Base-by-base conservation (phyloP, 1,140 invertebrate genomes). In the Steinernema feltiae region DNA sequence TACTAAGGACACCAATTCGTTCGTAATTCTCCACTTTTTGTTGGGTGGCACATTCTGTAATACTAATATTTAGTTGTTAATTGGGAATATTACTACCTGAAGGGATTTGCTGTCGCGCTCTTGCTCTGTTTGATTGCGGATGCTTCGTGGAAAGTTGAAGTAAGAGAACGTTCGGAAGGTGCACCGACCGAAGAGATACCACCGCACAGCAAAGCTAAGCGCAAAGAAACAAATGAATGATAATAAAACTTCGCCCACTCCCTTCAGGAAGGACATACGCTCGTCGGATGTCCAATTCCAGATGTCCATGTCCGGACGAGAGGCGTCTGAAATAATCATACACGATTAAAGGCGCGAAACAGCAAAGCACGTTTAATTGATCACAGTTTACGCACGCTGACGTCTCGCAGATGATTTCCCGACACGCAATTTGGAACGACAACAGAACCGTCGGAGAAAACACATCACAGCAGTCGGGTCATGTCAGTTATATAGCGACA, bases 11-110 rank as follows among this genome's bases (percentile, higher is more conserved):
- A 86, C 83, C 41, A 74, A 73, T 70, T 85, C 84, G 75, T 85
- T 85, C 0, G 83, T 86, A 31, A 85, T 85, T 27, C 84, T 74
- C 84, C 84, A 85, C 71, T 85, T 85, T 41, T 85, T 85, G 75
- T 85, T 85, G 0, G 83, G 83, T 30, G 84, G 84, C 32, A 85
- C 76, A 21, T 76, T 75, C 80, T 86, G 73, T 72, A 85, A 30
- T 63, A 12, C 0, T 27, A 76, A 27, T 32, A 15, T 35, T 18
- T 15, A 75, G 12, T 12, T 70, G 1, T 17, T 12, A 32, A 29
- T 70, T 70, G 15, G 0, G 21, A 21, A 69, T 7, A 71, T 24
- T 12, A 73, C 21, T 32, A 70, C 72, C 75, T 41, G 32, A 29
- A 77, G 17, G 30, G 63, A 53, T 70, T 71, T 76, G 17, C 71